Base-by-base conservation (phyloP, 2,888 invertebrate genomes). In the Clostera curtula region DNA sequence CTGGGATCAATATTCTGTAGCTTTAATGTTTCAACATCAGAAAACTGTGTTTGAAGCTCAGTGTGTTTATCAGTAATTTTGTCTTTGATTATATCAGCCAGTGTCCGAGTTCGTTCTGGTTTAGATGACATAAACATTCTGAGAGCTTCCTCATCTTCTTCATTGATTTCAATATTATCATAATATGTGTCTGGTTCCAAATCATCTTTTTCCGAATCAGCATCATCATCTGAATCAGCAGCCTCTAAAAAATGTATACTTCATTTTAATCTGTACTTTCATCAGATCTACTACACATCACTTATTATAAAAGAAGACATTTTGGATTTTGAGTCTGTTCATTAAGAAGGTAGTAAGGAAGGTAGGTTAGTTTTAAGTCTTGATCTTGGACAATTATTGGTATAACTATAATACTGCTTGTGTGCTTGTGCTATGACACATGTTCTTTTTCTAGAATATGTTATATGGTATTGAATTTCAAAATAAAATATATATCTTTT, bases 21-120 rank as follows among this genome's bases (percentile, higher is more conserved):
- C 57, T 91, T 90, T 7, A 94, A 58, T 10, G 88, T 88, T 36
- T 88, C 90, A 19, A 82, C 87, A 84, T 96, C 96, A 19, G 94
- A 93, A 57, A 94, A 90, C 56, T 94, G 92, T 14, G 93, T 90
- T 20, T 93, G 89, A 9, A 97, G 85, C 77, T 97, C 97, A 1
- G 94, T 94, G 53, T 94, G 91, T 63, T 96, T 97, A 56, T 97
- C 96, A 12, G 93, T 93, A 18, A 98, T 90, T 82, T 95, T 97
- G 46, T 96, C 96, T 84, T 91, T 89, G 33, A 98, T 96, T 19
- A 97, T 90, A 61, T 98, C 96, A 8, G 95, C 95, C 18, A 98
- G 71, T 1, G 95, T 95, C 31, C 91, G 77, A 12, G 89, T 87
- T 26, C 87, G 88, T 28, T 77, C 76, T 5, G 80, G 74, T 34